Conservation (phyloP, 2,888 invertebrate species). For the Pandemis corylana region DNA sequence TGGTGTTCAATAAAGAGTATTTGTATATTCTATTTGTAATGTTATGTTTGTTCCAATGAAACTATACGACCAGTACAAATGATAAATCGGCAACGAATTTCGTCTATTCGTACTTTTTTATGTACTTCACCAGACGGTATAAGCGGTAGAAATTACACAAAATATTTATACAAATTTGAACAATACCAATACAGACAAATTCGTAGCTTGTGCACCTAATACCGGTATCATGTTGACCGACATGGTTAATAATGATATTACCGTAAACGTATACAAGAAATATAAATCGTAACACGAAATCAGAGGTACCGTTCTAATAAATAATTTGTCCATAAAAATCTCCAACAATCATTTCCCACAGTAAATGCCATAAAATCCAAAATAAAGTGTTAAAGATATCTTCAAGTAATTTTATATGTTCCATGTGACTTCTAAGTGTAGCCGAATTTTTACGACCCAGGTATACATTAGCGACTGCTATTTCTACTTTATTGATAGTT, state of each 20-base stretch:
- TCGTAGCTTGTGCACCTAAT: neutral
- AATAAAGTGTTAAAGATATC: conserved; percentile 39
- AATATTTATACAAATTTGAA: neutral
- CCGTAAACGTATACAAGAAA: neutral
- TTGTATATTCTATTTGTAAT: no score
- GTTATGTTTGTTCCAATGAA: no score
- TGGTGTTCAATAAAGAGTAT: no score
- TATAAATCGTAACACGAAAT: neutral
- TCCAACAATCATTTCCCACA: conserved; percentile 23
- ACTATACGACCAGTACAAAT: no score
- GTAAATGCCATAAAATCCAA: conserved; percentile 29
- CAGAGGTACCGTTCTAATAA: conserved; percentile 8
- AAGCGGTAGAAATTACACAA: neutral
- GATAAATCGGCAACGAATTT: no score
- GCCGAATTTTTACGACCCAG: conserved; percentile 32
- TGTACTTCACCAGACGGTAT: no score
- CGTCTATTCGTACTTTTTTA: no score
- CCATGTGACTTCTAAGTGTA: conserved; percentile 27
- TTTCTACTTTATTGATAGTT: conserved; percentile 8
- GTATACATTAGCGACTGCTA: conserved; percentile 24
- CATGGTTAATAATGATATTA: neutral
- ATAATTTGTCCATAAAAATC: conserved; percentile 23
- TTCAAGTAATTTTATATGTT: conserved; percentile 37
- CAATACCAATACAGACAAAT: neutral
- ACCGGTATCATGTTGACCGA: neutral